phyloP scores from a whole-genome alignment of 2,888 invertebrate species.

The Nomada goodeniana region DNA sequence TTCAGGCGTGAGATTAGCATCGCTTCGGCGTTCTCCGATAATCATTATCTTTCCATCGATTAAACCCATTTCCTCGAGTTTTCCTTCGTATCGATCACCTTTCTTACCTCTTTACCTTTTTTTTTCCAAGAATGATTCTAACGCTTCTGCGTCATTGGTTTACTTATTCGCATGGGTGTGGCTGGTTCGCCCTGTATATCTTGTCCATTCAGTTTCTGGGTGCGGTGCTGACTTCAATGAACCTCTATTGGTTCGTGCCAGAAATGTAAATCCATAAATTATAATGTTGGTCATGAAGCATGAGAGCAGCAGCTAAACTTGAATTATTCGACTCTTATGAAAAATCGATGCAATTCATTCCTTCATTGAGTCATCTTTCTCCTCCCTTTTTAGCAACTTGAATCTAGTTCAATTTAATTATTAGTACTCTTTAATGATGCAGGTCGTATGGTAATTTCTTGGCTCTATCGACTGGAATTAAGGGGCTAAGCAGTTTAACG shows the following conservation, averaged over 20 bases:
- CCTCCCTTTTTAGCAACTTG: not conserved
- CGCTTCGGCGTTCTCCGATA: conserved; percentile 30
- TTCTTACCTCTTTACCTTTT: not conserved
- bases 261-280: conserved; percentile 58
- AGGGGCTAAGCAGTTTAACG: not conserved
- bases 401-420: not conserved
- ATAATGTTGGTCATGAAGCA: conserved; percentile 32
- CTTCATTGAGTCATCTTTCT: conserved; percentile 13
- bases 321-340: conserved; percentile 15
- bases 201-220: conserved; percentile 69
- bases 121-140: conserved; percentile 57
- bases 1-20: conserved; percentile 22
- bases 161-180: conserved; percentile 74
- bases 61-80: conserved; percentile 20
- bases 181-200: conserved; percentile 51
- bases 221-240: conserved; percentile 71
- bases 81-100: conserved; percentile 37
- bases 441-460: not conserved
- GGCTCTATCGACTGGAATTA: not conserved
- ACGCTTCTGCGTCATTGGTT: conserved; percentile 68
- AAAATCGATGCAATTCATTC: conserved; percentile 34
- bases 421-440: not conserved
- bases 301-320: conserved; percentile 29
- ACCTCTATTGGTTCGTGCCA: conserved; percentile 49
- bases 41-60: conserved; percentile 56